A percentile compares a stretch with the other conserved stretches of the same genome.
phyloP scores from a whole-genome alignment of 2,113 vertebrate genomes.

The Xiphias gladius region DNA sequence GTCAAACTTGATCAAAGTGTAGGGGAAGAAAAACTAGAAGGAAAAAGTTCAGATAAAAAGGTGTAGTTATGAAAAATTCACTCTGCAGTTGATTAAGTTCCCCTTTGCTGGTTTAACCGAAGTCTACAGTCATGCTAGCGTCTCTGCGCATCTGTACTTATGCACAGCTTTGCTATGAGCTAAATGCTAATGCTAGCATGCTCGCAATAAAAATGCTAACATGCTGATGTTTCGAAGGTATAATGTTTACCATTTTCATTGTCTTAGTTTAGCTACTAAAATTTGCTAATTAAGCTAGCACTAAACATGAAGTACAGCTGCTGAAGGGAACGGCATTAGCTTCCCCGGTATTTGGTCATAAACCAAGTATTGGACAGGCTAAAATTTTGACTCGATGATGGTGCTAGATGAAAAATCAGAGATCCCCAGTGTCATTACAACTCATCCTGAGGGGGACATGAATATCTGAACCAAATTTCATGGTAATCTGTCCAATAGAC shows the following conservation, averaged over 20 bases:
- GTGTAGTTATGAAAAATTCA: not conserved
- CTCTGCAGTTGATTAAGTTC: not conserved
- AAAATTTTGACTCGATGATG: too few relatives aligned
- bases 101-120: not conserved
- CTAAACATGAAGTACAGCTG: not conserved
- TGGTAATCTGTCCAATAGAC: not conserved
- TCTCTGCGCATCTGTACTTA: too few relatives aligned
- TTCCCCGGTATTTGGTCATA: not conserved
- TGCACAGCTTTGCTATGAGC: not conserved
- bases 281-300: not conserved
- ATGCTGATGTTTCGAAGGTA: not conserved
- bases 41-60: not conserved
- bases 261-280: not conserved
- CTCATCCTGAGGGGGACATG: not conserved
- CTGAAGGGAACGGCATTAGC: not conserved
- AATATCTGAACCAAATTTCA: not conserved
- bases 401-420: too few relatives aligned
- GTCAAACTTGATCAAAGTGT: constrained; percentile 88
- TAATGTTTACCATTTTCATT: not conserved
- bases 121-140: too few relatives aligned
- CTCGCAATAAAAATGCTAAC: not conserved
- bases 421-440: not conserved
- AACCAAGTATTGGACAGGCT: not conserved
- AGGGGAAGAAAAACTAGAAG: constrained; percentile 83
- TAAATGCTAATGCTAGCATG: not conserved